Evolutionary conservation across 2,797 vertebrate genomes (phyloP).

Genomic region (Aeoliscus strigatus): DNA sequence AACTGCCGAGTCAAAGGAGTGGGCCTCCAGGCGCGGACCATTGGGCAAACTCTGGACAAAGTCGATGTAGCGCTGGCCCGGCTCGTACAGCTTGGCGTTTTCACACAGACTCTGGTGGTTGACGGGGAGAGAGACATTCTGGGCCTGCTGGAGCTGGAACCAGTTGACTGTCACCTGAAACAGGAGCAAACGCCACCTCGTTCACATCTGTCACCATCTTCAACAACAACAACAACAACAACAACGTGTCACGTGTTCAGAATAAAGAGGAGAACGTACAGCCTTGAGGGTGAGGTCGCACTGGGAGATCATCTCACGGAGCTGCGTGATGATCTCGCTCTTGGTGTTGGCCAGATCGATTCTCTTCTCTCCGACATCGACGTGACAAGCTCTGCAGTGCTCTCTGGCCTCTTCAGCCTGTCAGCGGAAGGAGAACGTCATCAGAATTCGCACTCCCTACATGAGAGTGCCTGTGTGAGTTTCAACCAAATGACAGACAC

Average conservation of each 20-base stretch:
- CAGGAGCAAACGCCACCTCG: background rate
- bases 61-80: conserved; percentile 89
- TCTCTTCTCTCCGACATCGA: conserved; percentile 84
- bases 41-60: conserved; percentile 84
- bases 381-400: conserved; percentile 84
- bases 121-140: conserved; percentile 86
- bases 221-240: too few relatives aligned
- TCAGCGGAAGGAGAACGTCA: conserved; percentile 1
- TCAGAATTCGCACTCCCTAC: background rate
- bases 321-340: conserved; percentile 86
- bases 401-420: conserved; percentile 92
- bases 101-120: conserved; percentile 91
- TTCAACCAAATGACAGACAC: background rate
- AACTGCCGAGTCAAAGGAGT: conserved; percentile 56
- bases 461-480: background rate
- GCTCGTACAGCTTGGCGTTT: conserved; percentile 91
- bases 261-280: conserved; percentile 81
- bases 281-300: conserved; percentile 97
- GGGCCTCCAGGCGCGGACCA: conserved; percentile 58
- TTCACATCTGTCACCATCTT: too few relatives aligned
- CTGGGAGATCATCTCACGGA: conserved; percentile 91
- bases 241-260: too few relatives aligned
- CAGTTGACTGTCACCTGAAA: conserved; percentile 92
- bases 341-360: conserved; percentile 85
- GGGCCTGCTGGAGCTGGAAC: conserved; percentile 95